These are phyloP conservation scores for Pachydiplax longipennis DNA, from an alignment of 2,888 invertebrate species.

Conservation along the genomic window DNA sequence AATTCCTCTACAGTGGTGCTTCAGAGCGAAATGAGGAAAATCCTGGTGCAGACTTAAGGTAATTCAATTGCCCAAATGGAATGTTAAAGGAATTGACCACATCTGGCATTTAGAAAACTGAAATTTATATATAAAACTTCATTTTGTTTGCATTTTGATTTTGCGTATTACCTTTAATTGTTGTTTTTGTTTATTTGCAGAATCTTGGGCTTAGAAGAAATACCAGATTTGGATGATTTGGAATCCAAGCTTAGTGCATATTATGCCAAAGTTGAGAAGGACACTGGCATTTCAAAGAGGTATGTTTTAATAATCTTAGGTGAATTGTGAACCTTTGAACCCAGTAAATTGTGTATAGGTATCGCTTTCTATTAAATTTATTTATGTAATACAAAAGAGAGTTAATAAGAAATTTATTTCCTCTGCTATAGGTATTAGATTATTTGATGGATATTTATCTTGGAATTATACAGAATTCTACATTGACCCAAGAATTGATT, in stretches of 20 bases:
- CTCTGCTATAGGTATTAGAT: too few species aligned
- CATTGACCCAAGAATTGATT: too few species aligned
- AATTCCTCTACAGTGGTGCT: constrained; percentile 60
- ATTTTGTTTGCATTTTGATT: background rate
- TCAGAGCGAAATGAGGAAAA: constrained; percentile 2
- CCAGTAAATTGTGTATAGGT: too few species aligned
- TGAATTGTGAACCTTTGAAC: background rate
- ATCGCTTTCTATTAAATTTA: too few species aligned
- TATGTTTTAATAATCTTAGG: constrained; percentile 54
- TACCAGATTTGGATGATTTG: constrained; percentile 78
- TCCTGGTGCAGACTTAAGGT: constrained; percentile 48
- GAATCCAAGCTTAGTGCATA: constrained; percentile 80
- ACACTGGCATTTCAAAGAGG: constrained; percentile 64
- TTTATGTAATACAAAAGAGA: too few species aligned
- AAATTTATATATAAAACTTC: background rate
- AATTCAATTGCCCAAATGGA: constrained; percentile 21
- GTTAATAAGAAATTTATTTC: too few species aligned
- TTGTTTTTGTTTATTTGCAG: background rate
- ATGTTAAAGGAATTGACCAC: too few species aligned
- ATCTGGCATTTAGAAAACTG: too few species aligned
- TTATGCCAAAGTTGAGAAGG: constrained; percentile 79
- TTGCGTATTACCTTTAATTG: background rate
- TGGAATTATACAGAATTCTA: too few species aligned
- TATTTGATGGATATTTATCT: too few species aligned
- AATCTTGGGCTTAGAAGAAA: constrained; percentile 28